A percentile compares a stretch with the other conserved stretches of the same genome.
Conservation (phyloP, 2,113 vertebrate species). For the Antechinus stuartii region DNA sequence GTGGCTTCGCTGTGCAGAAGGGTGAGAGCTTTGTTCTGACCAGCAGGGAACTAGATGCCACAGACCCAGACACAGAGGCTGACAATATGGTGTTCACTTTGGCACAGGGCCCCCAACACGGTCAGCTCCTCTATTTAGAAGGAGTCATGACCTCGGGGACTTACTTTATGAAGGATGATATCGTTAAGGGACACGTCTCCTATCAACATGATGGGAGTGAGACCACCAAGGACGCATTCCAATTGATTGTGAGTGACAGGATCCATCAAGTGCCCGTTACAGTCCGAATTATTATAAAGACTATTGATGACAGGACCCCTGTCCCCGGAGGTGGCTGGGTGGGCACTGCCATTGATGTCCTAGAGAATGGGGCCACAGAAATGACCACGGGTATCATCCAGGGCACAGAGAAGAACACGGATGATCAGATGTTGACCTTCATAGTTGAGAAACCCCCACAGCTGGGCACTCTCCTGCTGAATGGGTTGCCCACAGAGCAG, state of each 20-base stretch:
- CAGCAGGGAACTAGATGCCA: conserved; percentile 85
- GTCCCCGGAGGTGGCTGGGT: conserved; percentile 59
- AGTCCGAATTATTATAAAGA: conserved; percentile 60
- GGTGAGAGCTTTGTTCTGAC: conserved; percentile 77
- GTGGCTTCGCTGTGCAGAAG: conserved; percentile 78
- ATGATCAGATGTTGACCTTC: conserved; percentile 76
- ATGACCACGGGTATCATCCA: conserved; percentile 75
- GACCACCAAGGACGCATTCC: conserved; percentile 72
- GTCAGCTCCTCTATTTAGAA: conserved; percentile 85
- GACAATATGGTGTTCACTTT: conserved; percentile 86
- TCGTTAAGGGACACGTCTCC: conserved; percentile 83
- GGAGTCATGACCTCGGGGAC: conserved; percentile 84
- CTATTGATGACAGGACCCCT: conserved; percentile 70
- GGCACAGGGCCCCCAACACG: conserved; percentile 82
- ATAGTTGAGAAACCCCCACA: conserved; percentile 79
- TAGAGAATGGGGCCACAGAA: conserved; percentile 78
- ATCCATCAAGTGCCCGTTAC: conserved; percentile 77
- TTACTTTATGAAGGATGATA: conserved; percentile 87
- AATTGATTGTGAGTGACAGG: conserved; percentile 80
- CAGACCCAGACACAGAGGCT: conserved; percentile 88
- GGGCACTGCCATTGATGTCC: conserved; percentile 76
- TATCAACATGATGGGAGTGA: conserved; percentile 82
- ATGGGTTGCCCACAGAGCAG: conserved; percentile 67
- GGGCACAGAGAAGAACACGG: conserved; percentile 71
- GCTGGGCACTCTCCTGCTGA: conserved; percentile 75